Base-by-base conservation (phyloP, 2,888 invertebrate species). In the Trisateles emortualis region DNA sequence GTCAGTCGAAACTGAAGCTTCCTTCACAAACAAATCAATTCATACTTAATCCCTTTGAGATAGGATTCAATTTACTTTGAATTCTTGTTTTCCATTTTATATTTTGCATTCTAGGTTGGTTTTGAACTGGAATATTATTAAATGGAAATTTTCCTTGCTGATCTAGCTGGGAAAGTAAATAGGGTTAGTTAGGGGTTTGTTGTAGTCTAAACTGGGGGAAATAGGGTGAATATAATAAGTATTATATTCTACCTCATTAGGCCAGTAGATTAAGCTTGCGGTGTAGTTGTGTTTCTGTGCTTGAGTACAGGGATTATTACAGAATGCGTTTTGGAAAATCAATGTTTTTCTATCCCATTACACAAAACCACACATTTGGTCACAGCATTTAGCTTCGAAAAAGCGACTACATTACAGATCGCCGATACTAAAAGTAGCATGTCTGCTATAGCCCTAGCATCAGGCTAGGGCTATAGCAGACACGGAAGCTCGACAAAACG, bases 11-110 rank as follows among this genome's bases (percentile, higher is more conserved):
- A 14, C n/a, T 40, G 17, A 17, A 24, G 29, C 33, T 46, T 11
- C 11, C 17, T 47, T 47, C 13, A 9, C 45, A 59, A 63, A 58
- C 47, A 55, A 56, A 60, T 46, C 41, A 70, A 60, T 60, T 63
- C 42, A 3, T 22, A 60, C 58, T 56, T 59, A 54, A 64, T 54
- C 35, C 30, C 44, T 13, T 10, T 38, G 38, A 11, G 14, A 55
- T 60, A 64, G 16, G 32, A 64, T 55, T 54, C 42, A 54, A 55
- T 67, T 60, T 64, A 33, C 39, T 36, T 46, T 2, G 22, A 3
- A 39, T n/a, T 32, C 10, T 5, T 16, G 36, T 52, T 48, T 48
- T 48, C 16, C 32, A 19, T 36, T 43, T 48, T 36, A 17, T 45
- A 54, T 54, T 65, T 59, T 52, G 50, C 50, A 62, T 68, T 57